phyloP scores from a whole-genome alignment of 2,113 vertebrate genomes.

The Mormyrus lacerda region DNA sequence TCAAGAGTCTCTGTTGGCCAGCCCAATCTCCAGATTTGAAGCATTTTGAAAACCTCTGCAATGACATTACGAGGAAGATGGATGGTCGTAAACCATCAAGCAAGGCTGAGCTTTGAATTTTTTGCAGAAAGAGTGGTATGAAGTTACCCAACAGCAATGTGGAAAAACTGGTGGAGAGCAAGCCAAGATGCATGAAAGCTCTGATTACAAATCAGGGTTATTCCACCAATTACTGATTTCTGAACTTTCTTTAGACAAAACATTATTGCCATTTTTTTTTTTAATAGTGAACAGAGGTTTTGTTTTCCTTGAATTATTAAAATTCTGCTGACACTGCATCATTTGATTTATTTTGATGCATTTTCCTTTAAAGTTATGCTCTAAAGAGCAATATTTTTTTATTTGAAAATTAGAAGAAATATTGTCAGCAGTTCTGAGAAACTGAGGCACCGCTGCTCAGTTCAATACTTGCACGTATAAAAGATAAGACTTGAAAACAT shows the following conservation, averaged over 20 bases:
- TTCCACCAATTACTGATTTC: slow-evolving; percentile 14
- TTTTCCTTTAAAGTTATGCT: neutral
- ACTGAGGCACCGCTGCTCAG: too few species aligned
- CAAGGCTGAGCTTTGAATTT: slow-evolving; percentile 18
- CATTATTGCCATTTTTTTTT: neutral
- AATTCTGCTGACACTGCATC: neutral
- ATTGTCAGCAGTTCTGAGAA: too few species aligned
- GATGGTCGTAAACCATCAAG: slow-evolving; percentile 19
- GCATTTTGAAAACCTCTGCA: too few species aligned
- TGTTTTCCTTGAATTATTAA: neutral
- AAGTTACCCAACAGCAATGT: neutral
- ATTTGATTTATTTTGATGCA: neutral
- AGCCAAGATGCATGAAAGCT: neutral
- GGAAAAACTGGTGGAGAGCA: neutral
- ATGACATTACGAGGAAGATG: neutral
- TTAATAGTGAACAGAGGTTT: neutral
- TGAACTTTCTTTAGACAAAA: neutral
- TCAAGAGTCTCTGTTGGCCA: too few species aligned
- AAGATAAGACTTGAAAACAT: neutral
- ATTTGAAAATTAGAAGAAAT: too few species aligned
- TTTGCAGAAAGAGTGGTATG: neutral
- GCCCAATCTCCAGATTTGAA: too few species aligned
- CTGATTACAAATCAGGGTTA: neutral
- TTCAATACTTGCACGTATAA: neutral
- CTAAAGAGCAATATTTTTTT: neutral